Evolutionary conservation across 1,140 invertebrate species (phyloP).

Genomic region (Drosophila bipectinata): DNA sequence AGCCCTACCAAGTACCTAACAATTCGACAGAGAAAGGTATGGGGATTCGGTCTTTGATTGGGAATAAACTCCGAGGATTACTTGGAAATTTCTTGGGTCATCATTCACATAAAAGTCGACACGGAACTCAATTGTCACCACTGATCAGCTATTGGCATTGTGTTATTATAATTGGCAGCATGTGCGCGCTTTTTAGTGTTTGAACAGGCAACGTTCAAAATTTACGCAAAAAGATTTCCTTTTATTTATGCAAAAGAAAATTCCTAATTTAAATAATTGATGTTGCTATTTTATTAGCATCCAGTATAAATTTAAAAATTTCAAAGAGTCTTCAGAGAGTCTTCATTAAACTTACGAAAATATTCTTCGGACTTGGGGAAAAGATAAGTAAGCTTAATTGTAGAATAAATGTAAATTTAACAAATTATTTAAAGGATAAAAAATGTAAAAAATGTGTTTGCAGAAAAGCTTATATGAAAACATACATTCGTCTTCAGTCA

Average conservation of each 20-base stretch:
- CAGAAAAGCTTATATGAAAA: not conserved
- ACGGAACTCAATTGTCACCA: slow-evolving; percentile 17
- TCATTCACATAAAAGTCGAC: slow-evolving; percentile 34
- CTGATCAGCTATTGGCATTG: slow-evolving; percentile 52
- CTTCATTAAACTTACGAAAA: no score
- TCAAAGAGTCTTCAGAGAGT: no score
- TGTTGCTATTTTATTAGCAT: no score
- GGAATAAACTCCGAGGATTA: slow-evolving; percentile 7
- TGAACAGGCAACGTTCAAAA: not conserved
- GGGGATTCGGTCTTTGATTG: not conserved
- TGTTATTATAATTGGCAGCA: slow-evolving; percentile 59
- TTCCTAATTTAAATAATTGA: no score
- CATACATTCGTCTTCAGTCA: slow-evolving; percentile 83
- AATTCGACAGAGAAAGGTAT: slow-evolving; percentile 37
- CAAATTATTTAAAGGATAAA: no score
- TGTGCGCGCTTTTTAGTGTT: slow-evolving; percentile 29
- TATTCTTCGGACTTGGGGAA: no score
- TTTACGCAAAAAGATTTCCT: not conserved
- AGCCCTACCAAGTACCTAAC: slow-evolving; percentile 59
- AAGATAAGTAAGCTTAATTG: no score
- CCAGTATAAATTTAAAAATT: no score
- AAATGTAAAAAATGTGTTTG: not conserved
- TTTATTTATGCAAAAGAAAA: no score
- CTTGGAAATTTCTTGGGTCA: slow-evolving; percentile 9
- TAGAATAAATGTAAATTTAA: no score